phyloP scores from a whole-genome alignment of 2,797 vertebrate species.

The Hoplostethus atlanticus region DNA sequence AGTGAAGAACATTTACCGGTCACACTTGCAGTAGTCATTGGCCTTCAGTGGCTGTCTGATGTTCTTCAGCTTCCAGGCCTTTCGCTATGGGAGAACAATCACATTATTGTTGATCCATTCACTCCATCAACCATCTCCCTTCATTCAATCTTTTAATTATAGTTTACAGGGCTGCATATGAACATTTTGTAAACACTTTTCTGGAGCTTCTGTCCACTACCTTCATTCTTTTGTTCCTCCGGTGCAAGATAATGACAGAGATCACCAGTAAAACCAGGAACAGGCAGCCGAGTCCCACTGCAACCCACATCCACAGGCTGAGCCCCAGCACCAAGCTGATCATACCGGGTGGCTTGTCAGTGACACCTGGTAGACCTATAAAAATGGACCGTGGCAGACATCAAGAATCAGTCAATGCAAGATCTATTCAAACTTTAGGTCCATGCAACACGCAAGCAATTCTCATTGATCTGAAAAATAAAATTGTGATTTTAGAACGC shows the following conservation, averaged over 20 bases:
- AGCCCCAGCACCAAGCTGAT: not conserved
- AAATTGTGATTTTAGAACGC: not conserved
- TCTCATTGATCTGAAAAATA: not conserved
- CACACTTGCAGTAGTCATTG: conserved; percentile 79
- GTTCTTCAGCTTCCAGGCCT: conserved; percentile 54
- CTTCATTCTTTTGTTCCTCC: conserved; percentile 69
- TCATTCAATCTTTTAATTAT: not conserved
- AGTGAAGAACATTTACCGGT: conserved; percentile 68
- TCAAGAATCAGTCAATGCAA: not conserved
- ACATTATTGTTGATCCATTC: not conserved
- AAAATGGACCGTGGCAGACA: not conserved
- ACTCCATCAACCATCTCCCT: not conserved
- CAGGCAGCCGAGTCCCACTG: conserved; percentile 44
- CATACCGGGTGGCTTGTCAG: rapidly evolving
- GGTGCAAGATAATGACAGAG: conserved; percentile 31
- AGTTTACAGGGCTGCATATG: not conserved
- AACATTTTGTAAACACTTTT: not conserved
- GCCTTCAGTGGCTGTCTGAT: conserved; percentile 30
- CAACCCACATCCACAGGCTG: conserved; percentile 77
- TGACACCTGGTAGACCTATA: not conserved
- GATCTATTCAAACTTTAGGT: not conserved
- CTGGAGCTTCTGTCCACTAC: conserved; percentile 41
- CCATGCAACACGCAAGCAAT: not conserved
- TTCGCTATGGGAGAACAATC: conserved; percentile 51
- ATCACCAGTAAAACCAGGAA: conserved; percentile 65